Conservation (phyloP, 2,888 invertebrate species). For the Cosmia pyralina region DNA sequence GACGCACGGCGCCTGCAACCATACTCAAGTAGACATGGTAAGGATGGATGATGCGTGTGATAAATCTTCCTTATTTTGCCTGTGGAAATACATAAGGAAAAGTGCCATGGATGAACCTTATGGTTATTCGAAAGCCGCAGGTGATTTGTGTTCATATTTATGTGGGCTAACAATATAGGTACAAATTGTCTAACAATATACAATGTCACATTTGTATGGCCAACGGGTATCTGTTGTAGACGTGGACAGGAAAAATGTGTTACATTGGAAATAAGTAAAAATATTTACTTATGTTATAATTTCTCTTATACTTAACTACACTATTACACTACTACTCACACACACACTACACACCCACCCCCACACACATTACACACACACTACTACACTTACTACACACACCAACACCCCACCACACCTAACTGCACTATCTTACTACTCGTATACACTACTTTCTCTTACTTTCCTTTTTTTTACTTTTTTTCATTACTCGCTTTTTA, state of each 20-base stretch:
- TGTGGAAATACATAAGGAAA: slow-evolving; percentile 1
- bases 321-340: too few species aligned
- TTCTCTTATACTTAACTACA: too few species aligned
- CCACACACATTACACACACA: too few species aligned
- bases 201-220: background rate
- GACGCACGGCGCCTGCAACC: slow-evolving; percentile 71
- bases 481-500: too few species aligned
- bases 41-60: slow-evolving; percentile 32
- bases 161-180: too few species aligned
- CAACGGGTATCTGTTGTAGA: background rate
- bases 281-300: background rate
- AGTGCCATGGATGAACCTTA: background rate
- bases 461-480: too few species aligned
- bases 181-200: background rate
- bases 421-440: too few species aligned
- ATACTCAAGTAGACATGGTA: slow-evolving; percentile 34
- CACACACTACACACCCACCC: too few species aligned
- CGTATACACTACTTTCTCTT: too few species aligned
- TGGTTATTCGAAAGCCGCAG: background rate
- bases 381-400: too few species aligned
- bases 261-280: background rate
- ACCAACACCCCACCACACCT: too few species aligned
- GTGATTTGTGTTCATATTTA: background rate
- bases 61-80: slow-evolving; percentile 29
- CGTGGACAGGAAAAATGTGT: background rate